Evolutionary conservation across 1,140 invertebrate species (phyloP), one percentile per base, ranked within the genome.

Genomic region (Lepidostoma basale): DNA sequence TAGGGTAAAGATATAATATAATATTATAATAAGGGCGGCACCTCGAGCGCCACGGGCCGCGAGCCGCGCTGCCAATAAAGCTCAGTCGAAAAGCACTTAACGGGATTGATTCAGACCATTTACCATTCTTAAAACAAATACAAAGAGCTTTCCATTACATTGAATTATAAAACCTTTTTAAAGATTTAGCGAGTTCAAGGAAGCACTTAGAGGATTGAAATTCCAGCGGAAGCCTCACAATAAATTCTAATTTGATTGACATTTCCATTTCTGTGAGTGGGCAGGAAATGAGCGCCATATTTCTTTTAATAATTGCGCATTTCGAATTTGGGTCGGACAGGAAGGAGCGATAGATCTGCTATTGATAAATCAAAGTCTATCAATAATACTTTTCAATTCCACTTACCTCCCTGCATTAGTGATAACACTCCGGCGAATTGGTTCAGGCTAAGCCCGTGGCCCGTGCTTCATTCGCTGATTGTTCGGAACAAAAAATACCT

Each of bases 111-210:
- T 82, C 79, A 79, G 76, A 81, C 79, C 78, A 83, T 82, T 83
- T 80, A 80, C 80, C 77, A 81, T 81, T 83, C 79, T 81, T 81
- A 79, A 80, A 80, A 83, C 77, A 83, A 81, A 82, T 78, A 81
- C 77, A 79, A 73, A 74, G 73, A 78, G 77, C 76, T 79, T 79
- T 81, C 78, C 79, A 81, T 80, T 82, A 79, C 77, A 77, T 75
- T 79, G 78, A 81, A 80, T 79, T 81, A 79, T 79, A 81, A 81
- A 80, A 81, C 79, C 78, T 81, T 80, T 81, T 78, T 81, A 77
- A 76, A 80, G 78, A 80, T 79, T 76, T 77, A 77, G 77, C 73
- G 64, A 70, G 68, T 68, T 70, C 72, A 68, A 67, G 68, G 72
- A 70, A 70, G 72, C 72, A 73, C 72, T 73, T 70, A 70, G 72